Conservation (phyloP, 2,888 invertebrate species). For the Aphodius sticticus region DNA sequence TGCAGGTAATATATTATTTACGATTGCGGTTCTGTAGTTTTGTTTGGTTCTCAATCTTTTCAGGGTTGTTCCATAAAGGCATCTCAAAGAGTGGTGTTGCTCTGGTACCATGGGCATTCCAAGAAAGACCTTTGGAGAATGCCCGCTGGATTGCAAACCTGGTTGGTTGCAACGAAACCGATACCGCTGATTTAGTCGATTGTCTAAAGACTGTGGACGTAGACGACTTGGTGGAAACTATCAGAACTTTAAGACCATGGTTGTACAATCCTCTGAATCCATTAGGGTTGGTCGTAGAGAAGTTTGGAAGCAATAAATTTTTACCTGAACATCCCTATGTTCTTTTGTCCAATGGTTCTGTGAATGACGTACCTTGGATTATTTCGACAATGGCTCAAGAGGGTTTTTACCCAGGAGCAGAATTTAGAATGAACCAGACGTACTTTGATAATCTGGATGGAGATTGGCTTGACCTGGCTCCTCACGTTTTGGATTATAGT, state of each 20-base stretch:
- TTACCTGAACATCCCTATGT: constrained; percentile 68
- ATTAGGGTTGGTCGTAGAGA: constrained; percentile 73
- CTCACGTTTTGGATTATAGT: constrained; percentile 69
- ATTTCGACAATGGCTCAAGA: constrained; percentile 71
- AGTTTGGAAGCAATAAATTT: constrained; percentile 56
- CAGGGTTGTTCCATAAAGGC: constrained; percentile 62
- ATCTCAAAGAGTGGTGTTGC: constrained; percentile 74
- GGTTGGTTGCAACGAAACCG: constrained; percentile 67
- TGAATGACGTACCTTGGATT: constrained; percentile 71
- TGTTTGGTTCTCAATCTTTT: no score
- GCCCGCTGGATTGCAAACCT: constrained; percentile 65
- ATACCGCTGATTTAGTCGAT: constrained; percentile 64
- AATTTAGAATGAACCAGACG: constrained; percentile 48
- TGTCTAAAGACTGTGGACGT: constrained; percentile 69
- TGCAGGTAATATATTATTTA: constrained; percentile 51
- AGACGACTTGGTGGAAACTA: constrained; percentile 64
- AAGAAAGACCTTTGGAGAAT: constrained; percentile 64
- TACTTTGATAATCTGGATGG: neutral
- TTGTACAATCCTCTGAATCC: constrained; percentile 66
- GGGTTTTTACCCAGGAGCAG: constrained; percentile 69
- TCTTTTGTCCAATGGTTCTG: constrained; percentile 65
- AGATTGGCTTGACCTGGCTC: constrained; percentile 69
- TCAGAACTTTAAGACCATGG: constrained; percentile 9
- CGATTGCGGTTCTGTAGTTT: neutral
- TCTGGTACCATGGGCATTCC: constrained; percentile 63